Base-by-base conservation (phyloP, 1,140 invertebrate species). In the Pseudomyrmex concolor region DNA sequence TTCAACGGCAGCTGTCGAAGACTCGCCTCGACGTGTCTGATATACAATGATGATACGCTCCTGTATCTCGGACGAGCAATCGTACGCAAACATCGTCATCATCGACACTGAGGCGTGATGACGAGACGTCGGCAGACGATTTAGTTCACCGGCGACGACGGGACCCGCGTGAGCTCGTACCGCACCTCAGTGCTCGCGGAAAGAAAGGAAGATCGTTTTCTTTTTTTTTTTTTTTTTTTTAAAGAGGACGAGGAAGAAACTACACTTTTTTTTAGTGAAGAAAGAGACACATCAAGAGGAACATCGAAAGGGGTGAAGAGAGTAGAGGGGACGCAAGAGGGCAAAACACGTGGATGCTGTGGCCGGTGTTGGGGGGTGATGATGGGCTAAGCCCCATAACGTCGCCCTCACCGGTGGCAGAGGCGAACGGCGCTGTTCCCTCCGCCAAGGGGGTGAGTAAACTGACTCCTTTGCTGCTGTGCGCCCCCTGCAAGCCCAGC, bases 281-380 rank as follows among this genome's bases (percentile, higher is more conserved):
- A 64, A 25, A 25, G 10, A 9, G 1, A 13, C 5, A 13, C 5
- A 55, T 3, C n/a, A n/a, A 55, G n/a, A 22, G 55, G 10, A 48
- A 72, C 17, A 50, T 68, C 43, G 45, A 48, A 62, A 45, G 48
- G 54, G 70, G 63, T 19, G 17, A 10, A 22, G 57, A 73, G 25
- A 25, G 50, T 13, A 77, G 19, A 17, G 62, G 62, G 34, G 64
- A 17, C 22, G 34, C 34, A 34, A 50, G 67, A 83, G 88, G 48
- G 68, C 43, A 74, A 87, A 64, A 80, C 84, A 84, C 87, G 91
- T 94, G 93, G 92, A 94, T 94, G 94, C 93, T 94, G 93, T 94
- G 93, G 94, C 92, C 93, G 62, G 93, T 93, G 88, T 88, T 94
- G 89, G 92, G 92, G 82, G 92, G 92, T 76, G 93, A 94, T 91